Percentiles rank a stretch among this genome's conserved stretches.
Conservation (phyloP, 1,140 invertebrate genomes). For the Halesus radiatus region DNA sequence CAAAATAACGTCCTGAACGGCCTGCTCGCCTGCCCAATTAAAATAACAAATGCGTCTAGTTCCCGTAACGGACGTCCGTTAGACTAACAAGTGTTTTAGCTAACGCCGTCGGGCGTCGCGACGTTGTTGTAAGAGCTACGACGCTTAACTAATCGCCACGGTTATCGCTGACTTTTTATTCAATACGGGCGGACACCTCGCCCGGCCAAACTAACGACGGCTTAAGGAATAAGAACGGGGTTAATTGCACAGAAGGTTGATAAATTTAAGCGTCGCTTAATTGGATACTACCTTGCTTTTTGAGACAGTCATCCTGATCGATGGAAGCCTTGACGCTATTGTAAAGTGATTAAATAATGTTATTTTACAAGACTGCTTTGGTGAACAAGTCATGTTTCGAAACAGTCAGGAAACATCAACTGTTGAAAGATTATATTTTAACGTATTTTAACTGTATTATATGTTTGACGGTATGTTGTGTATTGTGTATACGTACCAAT, state of each 20-base stretch:
- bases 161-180: conserved; percentile 39
- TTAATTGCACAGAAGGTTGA: conserved; percentile 31
- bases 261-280: conserved; percentile 10
- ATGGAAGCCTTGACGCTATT: no score
- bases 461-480: no score
- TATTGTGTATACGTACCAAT: no score
- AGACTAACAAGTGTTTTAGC: conserved; percentile 43
- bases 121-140: conserved; percentile 2
- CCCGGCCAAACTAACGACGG: conserved; percentile 3
- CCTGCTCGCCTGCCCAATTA: conserved; percentile 38
- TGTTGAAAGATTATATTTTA: no score
- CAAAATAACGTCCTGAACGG: conserved; percentile 1
- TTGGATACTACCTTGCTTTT: not conserved
- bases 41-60: conserved; percentile 48
- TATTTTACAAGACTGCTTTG: no score
- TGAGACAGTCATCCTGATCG: not conserved
- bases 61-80: conserved; percentile 40
- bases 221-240: conserved; percentile 23
- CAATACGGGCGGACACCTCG: conserved; percentile 35
- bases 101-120: conserved; percentile 32
- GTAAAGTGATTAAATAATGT: no score
- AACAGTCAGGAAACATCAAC: no score
- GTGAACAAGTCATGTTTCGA: no score
- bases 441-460: no score
- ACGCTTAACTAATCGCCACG: conserved; percentile 39